A percentile compares a stretch with the other conserved stretches of the same genome.
Evolutionary conservation across 2,888 invertebrate genomes (phyloP).

Genomic region (Sceliomorpha sp.): DNA sequence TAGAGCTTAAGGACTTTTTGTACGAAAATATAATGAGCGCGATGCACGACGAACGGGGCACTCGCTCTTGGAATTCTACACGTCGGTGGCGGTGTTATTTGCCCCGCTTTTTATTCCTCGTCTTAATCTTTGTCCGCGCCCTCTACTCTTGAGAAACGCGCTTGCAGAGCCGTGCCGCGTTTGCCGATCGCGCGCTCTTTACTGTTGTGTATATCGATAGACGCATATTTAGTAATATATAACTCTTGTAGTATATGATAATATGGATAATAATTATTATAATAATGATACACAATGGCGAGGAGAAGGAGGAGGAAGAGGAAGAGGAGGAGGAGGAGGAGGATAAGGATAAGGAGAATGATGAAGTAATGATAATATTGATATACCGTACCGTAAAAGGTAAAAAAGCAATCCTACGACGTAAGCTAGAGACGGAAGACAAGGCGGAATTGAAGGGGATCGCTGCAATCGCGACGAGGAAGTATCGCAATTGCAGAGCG

Average conservation of each 20-base stretch:
- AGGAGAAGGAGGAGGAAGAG: too few species aligned
- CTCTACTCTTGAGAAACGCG: too few species aligned
- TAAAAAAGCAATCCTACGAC: conserved; percentile 54
- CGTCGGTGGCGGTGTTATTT: too few species aligned
- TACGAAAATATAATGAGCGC: conserved; percentile 57
- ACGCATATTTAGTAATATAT: conserved; percentile 75
- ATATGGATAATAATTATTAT: conserved; percentile 44
- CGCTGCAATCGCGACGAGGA: conserved; percentile 39
- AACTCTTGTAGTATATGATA: conserved; percentile 62
- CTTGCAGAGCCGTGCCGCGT: conserved; percentile 79
- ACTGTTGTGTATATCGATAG: conserved; percentile 74
- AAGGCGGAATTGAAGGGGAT: conserved; percentile 40
- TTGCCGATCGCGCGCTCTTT: conserved; percentile 58
- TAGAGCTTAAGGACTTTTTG: conserved; percentile 70
- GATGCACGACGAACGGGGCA: conserved; percentile 79
- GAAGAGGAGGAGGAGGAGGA: too few species aligned
- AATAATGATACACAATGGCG: conserved; percentile 38
- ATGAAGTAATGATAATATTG: conserved; percentile 32
- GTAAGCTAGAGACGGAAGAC: conserved; percentile 44
- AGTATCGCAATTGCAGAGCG: conserved; percentile 31
- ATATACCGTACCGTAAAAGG: conserved; percentile 15
- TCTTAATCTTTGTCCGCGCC: too few species aligned
- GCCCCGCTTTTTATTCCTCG: too few species aligned
- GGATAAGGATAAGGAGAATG: conserved; percentile 10
- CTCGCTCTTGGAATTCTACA: conserved; percentile 68